Evolutionary conservation across 2,888 invertebrate species (phyloP).

Genomic region (Drosophila peninsularis): DNA sequence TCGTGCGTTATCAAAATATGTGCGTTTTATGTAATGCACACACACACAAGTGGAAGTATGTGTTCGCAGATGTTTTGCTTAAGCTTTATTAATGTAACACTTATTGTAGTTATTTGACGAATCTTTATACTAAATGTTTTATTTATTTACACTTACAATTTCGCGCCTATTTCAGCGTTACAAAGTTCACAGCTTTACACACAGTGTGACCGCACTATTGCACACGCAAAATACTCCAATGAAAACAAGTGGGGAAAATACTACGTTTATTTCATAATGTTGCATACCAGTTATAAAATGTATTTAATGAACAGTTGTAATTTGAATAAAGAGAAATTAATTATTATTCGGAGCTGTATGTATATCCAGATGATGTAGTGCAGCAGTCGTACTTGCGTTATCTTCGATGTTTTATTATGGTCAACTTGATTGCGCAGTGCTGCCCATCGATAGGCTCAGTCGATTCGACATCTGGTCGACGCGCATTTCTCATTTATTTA

Average conservation of each 20-base stretch:
- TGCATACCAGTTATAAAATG: neutral
- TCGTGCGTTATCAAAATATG: slow-evolving; percentile 46
- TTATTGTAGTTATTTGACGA: too few relatives aligned
- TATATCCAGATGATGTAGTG: neutral
- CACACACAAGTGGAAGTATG: slow-evolving; percentile 2
- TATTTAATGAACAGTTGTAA: too few relatives aligned
- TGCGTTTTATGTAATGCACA: slow-evolving; percentile 53
- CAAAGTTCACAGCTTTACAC: slow-evolving; percentile 30
- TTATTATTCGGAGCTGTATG: neutral
- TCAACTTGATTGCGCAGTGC: neutral
- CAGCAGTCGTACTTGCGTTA: neutral
- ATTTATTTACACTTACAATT: slow-evolving; percentile 32
- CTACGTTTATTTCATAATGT: neutral
- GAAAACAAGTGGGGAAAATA: slow-evolving; percentile 4
- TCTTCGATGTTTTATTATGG: neutral
- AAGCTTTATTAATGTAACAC: neutral
- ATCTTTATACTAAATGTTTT: neutral
- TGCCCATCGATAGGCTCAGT: neutral
- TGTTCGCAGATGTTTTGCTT: neutral
- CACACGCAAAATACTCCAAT: too few relatives aligned
- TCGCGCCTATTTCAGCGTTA: slow-evolving; percentile 36
- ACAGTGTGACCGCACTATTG: slow-evolving; percentile 30
- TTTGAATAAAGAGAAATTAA: neutral
- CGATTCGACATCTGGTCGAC: neutral
- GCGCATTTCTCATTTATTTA: neutral